Evolutionary conservation across 2,888 invertebrate species (phyloP), one percentile per base, ranked within the genome.

Genomic region (Ochropleura plecta): DNA sequence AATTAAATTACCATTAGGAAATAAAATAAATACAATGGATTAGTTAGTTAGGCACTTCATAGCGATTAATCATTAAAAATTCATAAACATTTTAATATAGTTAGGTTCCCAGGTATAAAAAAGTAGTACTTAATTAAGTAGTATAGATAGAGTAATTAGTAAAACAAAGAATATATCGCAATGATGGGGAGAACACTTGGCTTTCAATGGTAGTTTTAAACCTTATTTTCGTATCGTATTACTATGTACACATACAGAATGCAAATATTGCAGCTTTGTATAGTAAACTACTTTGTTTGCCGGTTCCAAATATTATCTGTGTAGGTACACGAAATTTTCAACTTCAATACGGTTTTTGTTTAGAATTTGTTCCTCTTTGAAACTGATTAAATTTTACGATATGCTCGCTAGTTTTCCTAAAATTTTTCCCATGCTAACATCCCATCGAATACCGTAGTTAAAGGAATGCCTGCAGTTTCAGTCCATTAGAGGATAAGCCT

Each of bases 401-500:
- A 30, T 30, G 30, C 30, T 30, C 30, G 68, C 9, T 3, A 51
- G 40, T 40, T 68, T 70, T 83, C 46, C 10, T 8, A 66, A 69
- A 76, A 70, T 78, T 20, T 60, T 20, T 30, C 4, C 48, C 20
- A 44, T 59, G 14, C 59, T 9, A 64, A 44, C 69, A 64, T 59
- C 64, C 64, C 62, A 63, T 73, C 59, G 66, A 76, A 79, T 82
- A 83, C 51, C 59, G 59, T 76, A 77, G 71, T 78, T 78, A 73
- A 66, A 78, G 77, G 75, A 82, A 88, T 79, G 65, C 68, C 76
- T 63, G 76, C 74, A 85, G 78, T 85, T 80, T 73, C 74, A 87
- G 86, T 85, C 87, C 84, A 88, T 88, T 87, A 88, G 69, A 76
- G 77, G 84, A 88, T 87, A 85, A 86, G 65, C 84, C 82, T 80